A percentile compares a stretch with the other conserved stretches of the same genome.
Conservation (phyloP, 92 coral and sea anemone species). For the Diadumene lineata region DNA sequence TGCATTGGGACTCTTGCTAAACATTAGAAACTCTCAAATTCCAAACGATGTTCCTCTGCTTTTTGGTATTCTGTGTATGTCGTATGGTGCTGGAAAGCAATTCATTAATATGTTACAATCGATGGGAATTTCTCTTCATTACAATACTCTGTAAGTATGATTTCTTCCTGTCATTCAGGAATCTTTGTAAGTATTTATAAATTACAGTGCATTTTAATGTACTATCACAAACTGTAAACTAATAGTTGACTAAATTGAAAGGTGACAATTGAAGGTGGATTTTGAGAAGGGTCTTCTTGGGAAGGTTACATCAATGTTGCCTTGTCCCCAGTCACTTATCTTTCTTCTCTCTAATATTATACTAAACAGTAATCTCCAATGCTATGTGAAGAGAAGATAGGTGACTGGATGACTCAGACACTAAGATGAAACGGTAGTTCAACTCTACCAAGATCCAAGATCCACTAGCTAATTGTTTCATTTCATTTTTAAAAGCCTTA, state of each 20-base stretch:
- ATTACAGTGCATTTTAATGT: background rate
- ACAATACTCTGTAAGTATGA: conserved; percentile 56
- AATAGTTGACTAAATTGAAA: background rate
- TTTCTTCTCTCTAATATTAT: too few species aligned
- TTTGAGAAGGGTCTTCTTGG: background rate
- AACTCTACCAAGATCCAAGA: conserved; percentile 13
- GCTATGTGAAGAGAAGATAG: too few species aligned
- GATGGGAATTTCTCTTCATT: conserved; percentile 51
- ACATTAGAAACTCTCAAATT: conserved; percentile 39
- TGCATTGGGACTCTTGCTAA: conserved; percentile 36
- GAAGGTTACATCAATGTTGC: too few species aligned
- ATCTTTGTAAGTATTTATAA: background rate
- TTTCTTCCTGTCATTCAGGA: background rate
- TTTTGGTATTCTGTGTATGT: conserved; percentile 54
- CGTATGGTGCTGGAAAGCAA: conserved; percentile 62
- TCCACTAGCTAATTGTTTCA: background rate
- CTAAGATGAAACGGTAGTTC: conserved; percentile 9
- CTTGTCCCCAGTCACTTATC: too few species aligned
- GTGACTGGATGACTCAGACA: too few species aligned
- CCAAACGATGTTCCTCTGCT: conserved; percentile 44
- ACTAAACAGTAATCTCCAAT: too few species aligned
- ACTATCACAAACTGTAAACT: background rate
- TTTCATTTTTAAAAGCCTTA: background rate
- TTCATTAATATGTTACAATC: conserved; percentile 60
- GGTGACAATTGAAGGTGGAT: background rate